phyloP scores from a whole-genome alignment of 2,113 vertebrate species.

The Mus pahari region DNA sequence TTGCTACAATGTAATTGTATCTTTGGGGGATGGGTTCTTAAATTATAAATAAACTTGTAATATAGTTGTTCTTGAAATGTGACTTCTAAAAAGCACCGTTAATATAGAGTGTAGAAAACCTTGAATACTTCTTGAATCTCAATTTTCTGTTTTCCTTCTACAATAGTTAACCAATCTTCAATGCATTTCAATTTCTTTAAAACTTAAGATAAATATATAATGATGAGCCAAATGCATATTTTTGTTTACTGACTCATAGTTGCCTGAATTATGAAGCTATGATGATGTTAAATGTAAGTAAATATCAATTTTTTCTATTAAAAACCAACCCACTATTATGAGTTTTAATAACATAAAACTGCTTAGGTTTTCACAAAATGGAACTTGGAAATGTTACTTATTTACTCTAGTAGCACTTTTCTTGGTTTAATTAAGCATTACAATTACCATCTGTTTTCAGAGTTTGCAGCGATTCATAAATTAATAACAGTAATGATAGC shows the following conservation, averaged over 20 bases:
- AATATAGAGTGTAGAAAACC: conserved; percentile 46
- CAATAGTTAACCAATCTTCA: conserved; percentile 7
- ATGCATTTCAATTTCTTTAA: conserved; percentile 4
- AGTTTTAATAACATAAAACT: conserved; percentile 67
- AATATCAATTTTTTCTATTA: conserved; percentile 56
- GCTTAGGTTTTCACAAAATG: conserved; percentile 76
- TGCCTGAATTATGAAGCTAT: conserved; percentile 44
- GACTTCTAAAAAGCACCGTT: conserved; percentile 45
- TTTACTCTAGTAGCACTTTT: conserved; percentile 67
- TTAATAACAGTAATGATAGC: conserved; percentile 76
- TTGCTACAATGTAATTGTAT: conserved; percentile 61
- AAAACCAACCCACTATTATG: background rate
- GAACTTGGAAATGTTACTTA: conserved; percentile 70
- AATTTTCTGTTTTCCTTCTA: background rate
- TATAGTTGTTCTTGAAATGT: conserved; percentile 53
- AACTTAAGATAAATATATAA: background rate
- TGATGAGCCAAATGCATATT: background rate
- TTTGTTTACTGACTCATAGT: conserved; percentile 5
- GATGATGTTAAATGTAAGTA: conserved; percentile 8
- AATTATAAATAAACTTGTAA: conserved; percentile 71
- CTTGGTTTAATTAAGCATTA: conserved; percentile 79
- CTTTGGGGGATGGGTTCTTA: conserved; percentile 60
- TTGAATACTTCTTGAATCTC: conserved; percentile 9
- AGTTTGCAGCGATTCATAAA: conserved; percentile 72
- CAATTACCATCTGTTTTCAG: conserved; percentile 70